Percentiles rank a stretch among this genome's conserved stretches.
phyloP scores from a whole-genome alignment of 2,797 vertebrate genomes.

The Anisognathus igniventris region DNA sequence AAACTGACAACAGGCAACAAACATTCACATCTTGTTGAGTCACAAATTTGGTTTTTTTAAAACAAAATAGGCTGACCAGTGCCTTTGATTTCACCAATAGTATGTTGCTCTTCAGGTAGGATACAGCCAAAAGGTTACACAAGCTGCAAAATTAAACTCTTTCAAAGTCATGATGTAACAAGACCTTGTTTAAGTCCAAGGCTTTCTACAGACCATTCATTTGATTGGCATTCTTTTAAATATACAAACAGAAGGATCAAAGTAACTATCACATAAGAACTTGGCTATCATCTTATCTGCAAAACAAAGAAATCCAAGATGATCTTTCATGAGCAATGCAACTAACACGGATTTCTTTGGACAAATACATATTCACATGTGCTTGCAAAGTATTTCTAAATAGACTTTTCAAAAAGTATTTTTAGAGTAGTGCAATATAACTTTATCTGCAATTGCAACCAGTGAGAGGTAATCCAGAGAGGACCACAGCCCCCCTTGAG shows the following conservation, averaged over 20 bases:
- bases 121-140: background rate
- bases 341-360: constrained; percentile 54
- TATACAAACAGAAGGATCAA: constrained; percentile 59
- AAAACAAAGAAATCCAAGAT: constrained; percentile 69
- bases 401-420: constrained; percentile 47
- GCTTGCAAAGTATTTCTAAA: constrained; percentile 52
- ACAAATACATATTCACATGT: constrained; percentile 60
- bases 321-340: constrained; percentile 50
- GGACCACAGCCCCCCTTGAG: background rate
- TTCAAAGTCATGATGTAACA: background rate
- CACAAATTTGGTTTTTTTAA: background rate
- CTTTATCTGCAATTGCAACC: constrained; percentile 30
- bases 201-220: constrained; percentile 42
- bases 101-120: constrained; percentile 10
- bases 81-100: background rate
- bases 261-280: constrained; percentile 60
- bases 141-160: background rate
- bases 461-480: background rate
- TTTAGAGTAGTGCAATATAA: constrained; percentile 73
- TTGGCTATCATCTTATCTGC: constrained; percentile 33
- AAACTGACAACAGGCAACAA: constrained; percentile 27
- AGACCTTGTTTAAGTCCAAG: constrained; percentile 26
- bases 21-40: background rate
- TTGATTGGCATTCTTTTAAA: constrained; percentile 54
- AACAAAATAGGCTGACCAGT: constrained; percentile 13